Conservation (phyloP, 2,888 invertebrate genomes). For the Lissonota sp. region DNA sequence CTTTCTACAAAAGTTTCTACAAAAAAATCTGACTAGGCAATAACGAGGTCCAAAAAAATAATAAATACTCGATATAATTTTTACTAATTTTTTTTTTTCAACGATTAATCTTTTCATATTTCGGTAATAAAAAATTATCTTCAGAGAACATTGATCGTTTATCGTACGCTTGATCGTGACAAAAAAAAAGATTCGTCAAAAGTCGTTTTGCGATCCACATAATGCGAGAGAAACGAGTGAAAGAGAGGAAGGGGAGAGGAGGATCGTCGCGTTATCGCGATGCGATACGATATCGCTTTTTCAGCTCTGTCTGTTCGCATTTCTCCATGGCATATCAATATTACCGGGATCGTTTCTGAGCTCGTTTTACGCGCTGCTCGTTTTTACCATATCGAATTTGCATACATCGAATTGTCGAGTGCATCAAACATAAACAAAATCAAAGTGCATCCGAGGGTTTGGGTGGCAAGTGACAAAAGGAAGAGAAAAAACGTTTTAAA, state of each 20-base stretch:
- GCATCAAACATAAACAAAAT: neutral
- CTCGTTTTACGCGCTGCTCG: neutral
- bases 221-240: constrained; percentile 7
- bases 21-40: too few species aligned
- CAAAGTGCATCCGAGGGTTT: neutral
- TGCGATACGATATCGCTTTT: constrained; percentile 56
- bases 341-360: constrained; percentile 31
- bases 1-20: too few species aligned
- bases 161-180: too few species aligned
- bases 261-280: constrained; percentile 52
- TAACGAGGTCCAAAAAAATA: too few species aligned
- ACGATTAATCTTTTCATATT: too few species aligned
- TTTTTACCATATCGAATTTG: neutral
- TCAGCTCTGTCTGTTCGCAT: constrained; percentile 26
- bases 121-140: too few species aligned
- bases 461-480: neutral
- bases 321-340: constrained; percentile 50
- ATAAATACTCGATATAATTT: too few species aligned
- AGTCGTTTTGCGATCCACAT: neutral
- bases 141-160: too few species aligned
- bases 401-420: neutral
- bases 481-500: neutral
- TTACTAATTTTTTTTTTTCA: too few species aligned
- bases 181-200: too few species aligned
- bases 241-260: constrained; percentile 16